Conservation (phyloP, 92 coral and sea anemone species). For the Umimayanthus kanabou region DNA sequence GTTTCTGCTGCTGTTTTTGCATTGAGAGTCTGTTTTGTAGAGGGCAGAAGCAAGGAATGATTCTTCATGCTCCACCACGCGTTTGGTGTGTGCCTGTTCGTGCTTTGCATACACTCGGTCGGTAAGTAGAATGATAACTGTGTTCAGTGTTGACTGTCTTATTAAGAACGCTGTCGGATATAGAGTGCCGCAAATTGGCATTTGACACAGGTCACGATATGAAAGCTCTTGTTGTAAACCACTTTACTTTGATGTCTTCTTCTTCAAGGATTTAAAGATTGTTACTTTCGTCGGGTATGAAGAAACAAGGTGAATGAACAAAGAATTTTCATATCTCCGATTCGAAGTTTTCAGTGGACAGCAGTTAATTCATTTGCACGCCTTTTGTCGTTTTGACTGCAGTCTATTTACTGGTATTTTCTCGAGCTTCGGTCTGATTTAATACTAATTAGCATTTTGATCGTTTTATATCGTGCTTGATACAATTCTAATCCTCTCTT, state of each 20-base stretch:
- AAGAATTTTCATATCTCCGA: background rate
- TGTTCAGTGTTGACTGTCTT: background rate
- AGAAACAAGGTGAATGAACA: background rate
- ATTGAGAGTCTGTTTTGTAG: background rate
- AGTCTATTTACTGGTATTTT: background rate
- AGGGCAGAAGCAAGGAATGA: constrained; percentile 25
- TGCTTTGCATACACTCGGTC: constrained; percentile 16
- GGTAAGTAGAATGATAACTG: constrained; percentile 15
- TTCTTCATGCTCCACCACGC: constrained; percentile 35
- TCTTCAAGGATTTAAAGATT: background rate
- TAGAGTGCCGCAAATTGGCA: background rate
- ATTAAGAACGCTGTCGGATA: background rate
- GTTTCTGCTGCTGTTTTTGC: background rate
- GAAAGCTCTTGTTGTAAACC: background rate
- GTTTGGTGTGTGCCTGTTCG: constrained; percentile 23
- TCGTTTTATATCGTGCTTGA: background rate
- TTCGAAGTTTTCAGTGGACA: background rate
- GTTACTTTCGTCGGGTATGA: background rate
- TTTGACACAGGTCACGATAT: background rate
- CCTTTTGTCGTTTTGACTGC: background rate
- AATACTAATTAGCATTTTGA: background rate
- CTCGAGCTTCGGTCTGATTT: background rate
- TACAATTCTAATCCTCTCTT: background rate
- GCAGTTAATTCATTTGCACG: background rate
- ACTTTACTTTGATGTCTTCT: background rate